A percentile compares a stretch with the other conserved stretches of the same genome.
These are phyloP conservation scores for Choloepus hoffmanni DNA, from an alignment of 2,113 vertebrate species.

Conservation along the genomic window DNA sequence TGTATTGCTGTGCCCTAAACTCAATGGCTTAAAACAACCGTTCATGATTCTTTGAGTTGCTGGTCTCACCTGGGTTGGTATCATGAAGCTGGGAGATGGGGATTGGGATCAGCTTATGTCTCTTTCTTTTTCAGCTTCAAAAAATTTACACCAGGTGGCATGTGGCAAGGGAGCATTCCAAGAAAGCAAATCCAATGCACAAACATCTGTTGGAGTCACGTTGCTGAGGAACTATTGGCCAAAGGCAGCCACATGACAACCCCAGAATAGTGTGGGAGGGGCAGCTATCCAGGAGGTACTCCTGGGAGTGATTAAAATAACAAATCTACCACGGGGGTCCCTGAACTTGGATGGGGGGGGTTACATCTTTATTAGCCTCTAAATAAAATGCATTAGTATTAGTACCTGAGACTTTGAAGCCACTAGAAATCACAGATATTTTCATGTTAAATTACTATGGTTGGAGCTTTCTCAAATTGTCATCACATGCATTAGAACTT, in stretches of 20 bases:
- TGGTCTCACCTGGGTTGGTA: background rate
- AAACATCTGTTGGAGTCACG: background rate
- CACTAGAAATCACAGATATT: conserved; percentile 35
- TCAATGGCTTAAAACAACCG: background rate
- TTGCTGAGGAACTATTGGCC: background rate
- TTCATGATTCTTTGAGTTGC: background rate
- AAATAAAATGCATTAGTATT: background rate
- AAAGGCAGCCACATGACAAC: background rate
- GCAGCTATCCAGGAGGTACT: background rate
- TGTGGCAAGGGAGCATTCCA: background rate
- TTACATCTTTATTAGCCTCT: background rate
- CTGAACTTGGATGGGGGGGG: background rate
- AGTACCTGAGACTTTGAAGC: background rate
- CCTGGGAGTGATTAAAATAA: background rate
- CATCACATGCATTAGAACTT: background rate
- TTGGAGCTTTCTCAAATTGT: background rate
- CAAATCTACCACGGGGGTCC: background rate
- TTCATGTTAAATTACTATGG: background rate
- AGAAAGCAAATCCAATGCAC: background rate
- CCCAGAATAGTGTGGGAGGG: background rate
- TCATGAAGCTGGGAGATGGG: background rate
- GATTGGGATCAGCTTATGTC: background rate
- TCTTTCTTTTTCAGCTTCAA: background rate
- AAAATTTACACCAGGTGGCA: background rate
- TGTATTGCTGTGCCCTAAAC: background rate